Base-by-base conservation (phyloP, 2,113 vertebrate genomes). In the Sialia sialis region DNA sequence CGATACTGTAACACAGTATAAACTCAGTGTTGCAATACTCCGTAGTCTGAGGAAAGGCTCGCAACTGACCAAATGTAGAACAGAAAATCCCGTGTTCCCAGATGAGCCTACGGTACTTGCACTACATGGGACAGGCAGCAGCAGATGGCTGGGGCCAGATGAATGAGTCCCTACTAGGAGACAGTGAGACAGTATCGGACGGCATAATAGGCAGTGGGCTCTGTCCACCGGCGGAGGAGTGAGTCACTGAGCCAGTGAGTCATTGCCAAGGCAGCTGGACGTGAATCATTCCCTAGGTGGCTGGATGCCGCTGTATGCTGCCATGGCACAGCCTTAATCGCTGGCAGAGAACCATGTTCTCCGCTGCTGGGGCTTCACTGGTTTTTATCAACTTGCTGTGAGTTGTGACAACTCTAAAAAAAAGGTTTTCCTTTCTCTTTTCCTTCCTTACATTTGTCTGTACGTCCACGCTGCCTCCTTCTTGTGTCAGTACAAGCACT, bases 251-350 rank as follows among this genome's bases (percentile, higher is more conserved):
- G 48, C 7, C 44, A 7, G 67, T 95, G 94, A 96, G 44, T 95
- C 94, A 96, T 32, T 77, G 86, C 84, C 76, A 34, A 95, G 80
- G 91, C 94, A 96, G 93, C 94, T 95, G 94, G 80, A 86, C 67
- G 64, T 92, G 94, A 95, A 90, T 95, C 94, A 95, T 58, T 84
- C 68, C 80, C 72, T 22, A 30, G 79, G 94, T 92, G 51, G 70
- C 67, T 32, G 1, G 13, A 64, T 17, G 25, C 85, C 44, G 64
- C 85, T 68, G n/a, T 25, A 5, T 11, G 85, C 75, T 73, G 68
- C 63, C 72, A 27, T 43, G 56, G 34, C 32, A 7, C 49, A 77
- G 89, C 72, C 84, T 39, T 44, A 26, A 14, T 3, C 84, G 58
- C 58, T 95, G 79, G 25, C 79, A 66, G 19, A 64, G 79, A 56